phyloP scores from a whole-genome alignment of 2,797 vertebrate genomes.

The Chelidonichthys spinosus region DNA sequence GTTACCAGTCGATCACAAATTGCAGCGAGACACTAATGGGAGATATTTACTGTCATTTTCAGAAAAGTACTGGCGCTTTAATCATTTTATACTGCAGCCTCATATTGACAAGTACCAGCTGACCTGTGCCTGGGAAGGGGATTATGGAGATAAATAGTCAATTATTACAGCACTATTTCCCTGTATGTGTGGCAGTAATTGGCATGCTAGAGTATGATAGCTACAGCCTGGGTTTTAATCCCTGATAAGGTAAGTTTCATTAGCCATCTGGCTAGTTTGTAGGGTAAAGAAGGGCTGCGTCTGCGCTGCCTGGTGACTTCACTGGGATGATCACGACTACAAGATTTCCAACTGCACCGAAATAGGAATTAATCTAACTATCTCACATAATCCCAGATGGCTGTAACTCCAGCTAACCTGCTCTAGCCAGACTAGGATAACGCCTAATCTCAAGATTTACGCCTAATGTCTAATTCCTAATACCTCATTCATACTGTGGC shows the following conservation, averaged over 20 bases:
- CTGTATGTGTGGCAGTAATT: conserved; percentile 69
- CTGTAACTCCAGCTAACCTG: conserved; percentile 72
- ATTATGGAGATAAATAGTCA: conserved; percentile 80
- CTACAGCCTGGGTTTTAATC: conserved; percentile 78
- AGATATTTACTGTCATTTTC: conserved; percentile 77
- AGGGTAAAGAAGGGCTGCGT: conserved; percentile 61
- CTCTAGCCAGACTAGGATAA: conserved; percentile 75
- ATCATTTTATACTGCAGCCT: conserved; percentile 64
- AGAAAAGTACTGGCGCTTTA: conserved; percentile 65
- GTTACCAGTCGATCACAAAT: conserved; percentile 76
- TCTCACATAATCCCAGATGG: conserved; percentile 75
- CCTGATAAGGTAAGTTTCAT: conserved; percentile 83
- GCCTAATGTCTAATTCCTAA: conserved; percentile 76
- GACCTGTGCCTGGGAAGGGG: conserved; percentile 75
- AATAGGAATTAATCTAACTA: conserved; percentile 72
- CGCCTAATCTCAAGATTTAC: conserved; percentile 76
- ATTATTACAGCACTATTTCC: conserved; percentile 71
- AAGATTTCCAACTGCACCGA: conserved; percentile 67
- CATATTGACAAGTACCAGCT: conserved; percentile 78
- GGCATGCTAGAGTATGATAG: conserved; percentile 72
- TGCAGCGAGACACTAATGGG: conserved; percentile 62
- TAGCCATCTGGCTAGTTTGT: conserved; percentile 76
- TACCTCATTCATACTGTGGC: conserved; percentile 74
- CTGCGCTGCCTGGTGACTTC: conserved; percentile 60
- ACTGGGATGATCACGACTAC: conserved; percentile 51